Conservation (phyloP, 1,140 invertebrate species). For the Andrena cerasifolii region DNA sequence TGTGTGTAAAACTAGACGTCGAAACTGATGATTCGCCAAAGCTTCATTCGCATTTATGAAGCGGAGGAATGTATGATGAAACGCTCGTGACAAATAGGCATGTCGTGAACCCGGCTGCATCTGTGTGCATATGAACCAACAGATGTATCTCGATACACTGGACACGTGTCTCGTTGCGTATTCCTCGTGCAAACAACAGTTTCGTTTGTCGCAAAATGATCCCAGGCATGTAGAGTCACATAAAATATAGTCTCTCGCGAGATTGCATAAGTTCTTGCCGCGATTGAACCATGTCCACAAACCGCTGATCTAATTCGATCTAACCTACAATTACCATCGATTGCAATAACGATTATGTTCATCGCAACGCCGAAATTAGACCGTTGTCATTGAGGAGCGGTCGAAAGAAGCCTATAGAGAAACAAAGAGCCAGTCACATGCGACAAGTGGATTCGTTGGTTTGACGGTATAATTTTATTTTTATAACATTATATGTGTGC, state of each 20-base stretch:
- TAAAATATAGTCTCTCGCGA: background rate
- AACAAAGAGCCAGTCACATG: background rate
- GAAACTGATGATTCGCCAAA: constrained; percentile 36
- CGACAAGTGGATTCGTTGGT: background rate
- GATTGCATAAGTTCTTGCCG: constrained; percentile 38
- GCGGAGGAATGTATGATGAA: constrained; percentile 29
- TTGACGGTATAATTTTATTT: background rate
- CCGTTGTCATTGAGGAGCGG: background rate
- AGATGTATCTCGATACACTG: background rate
- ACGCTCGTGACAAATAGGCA: background rate
- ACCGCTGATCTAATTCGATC: constrained; percentile 35
- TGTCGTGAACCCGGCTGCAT: background rate
- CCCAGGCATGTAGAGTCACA: background rate
- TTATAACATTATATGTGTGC: background rate
- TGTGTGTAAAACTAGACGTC: background rate
- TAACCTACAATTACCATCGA: constrained; percentile 9
- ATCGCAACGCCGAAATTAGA: constrained; percentile 19
- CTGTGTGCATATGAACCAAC: background rate
- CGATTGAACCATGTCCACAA: constrained; percentile 18
- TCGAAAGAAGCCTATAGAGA: background rate
- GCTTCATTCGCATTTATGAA: constrained; percentile 23
- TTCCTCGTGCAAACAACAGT: background rate
- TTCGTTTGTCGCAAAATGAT: constrained; percentile 7
- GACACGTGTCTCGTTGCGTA: background rate
- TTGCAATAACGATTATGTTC: constrained; percentile 21